phyloP scores from a whole-genome alignment of 2,797 vertebrate genomes.

The Lagocephalus sceleratus region DNA sequence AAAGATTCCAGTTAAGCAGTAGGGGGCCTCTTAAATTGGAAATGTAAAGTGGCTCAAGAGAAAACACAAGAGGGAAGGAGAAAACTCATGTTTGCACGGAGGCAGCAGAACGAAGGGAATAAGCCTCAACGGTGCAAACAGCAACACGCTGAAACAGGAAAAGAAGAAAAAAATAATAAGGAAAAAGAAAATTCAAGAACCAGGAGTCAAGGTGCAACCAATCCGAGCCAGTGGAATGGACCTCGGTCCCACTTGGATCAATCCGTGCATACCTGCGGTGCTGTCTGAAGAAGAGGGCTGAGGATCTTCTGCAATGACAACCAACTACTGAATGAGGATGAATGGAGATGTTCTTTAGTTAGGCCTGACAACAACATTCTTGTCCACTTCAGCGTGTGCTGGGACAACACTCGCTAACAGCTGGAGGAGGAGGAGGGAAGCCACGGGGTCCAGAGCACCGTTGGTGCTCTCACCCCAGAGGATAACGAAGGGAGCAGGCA shows the following conservation, averaged over 20 bases:
- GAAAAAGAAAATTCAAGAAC: slow-evolving; percentile 11
- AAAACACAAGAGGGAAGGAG: slow-evolving; percentile 6
- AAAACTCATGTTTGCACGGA: slow-evolving; percentile 16
- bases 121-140: slow-evolving; percentile 22
- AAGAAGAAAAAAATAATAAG: slow-evolving; percentile 11
- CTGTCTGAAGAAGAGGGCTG: slow-evolving; percentile 93
- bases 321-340: slow-evolving; percentile 82
- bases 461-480: slow-evolving; percentile 76
- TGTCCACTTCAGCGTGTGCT: slow-evolving; percentile 36
- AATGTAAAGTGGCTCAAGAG: slow-evolving; percentile 18
- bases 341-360: slow-evolving; percentile 97
- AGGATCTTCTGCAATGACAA: slow-evolving; percentile 47
- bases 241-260: slow-evolving; percentile 68
- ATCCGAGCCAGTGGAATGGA: slow-evolving; percentile 81
- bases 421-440: slow-evolving; percentile 55
- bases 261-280: slow-evolving; percentile 71
- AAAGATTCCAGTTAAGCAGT: slow-evolving; percentile 38
- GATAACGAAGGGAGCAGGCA: slow-evolving; percentile 45
- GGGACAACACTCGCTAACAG: slow-evolving; percentile 36
- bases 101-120: slow-evolving; percentile 21
- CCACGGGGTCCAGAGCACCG: slow-evolving; percentile 61
- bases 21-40: slow-evolving; percentile 17
- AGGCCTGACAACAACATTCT: slow-evolving; percentile 52
- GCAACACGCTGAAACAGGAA: slow-evolving; percentile 11
- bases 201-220: slow-evolving; percentile 62